Conservation (phyloP, 2,888 invertebrate genomes). For the Ormia ochracea region DNA sequence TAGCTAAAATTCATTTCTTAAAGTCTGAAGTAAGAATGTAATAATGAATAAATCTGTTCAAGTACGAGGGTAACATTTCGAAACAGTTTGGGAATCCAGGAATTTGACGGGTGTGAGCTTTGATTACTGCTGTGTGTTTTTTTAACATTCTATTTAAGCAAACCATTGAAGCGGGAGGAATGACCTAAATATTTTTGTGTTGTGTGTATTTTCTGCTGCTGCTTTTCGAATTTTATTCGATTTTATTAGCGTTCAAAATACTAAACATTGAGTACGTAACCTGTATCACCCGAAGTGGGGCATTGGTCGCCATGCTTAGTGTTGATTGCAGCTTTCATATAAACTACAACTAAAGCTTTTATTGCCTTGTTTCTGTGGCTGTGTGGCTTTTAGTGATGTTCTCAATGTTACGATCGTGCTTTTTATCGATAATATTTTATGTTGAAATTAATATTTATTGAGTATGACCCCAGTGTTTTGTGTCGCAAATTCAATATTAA, state of each 20-base stretch:
- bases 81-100: background rate
- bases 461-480: too few relatives aligned
- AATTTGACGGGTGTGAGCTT: slow-evolving; percentile 31
- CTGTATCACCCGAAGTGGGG: background rate
- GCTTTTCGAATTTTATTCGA: slow-evolving; percentile 19
- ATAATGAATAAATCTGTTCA: too few relatives aligned
- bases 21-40: too few relatives aligned
- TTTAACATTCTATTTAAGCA: slow-evolving; percentile 46
- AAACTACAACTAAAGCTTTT: slow-evolving; percentile 39
- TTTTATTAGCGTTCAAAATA: slow-evolving; percentile 32
- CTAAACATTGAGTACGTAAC: slow-evolving; percentile 4
- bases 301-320: slow-evolving; percentile 10
- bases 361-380: too few relatives aligned
- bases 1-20: too few relatives aligned
- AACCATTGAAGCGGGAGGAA: slow-evolving; percentile 65
- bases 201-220: slow-evolving; percentile 37
- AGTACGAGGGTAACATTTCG: too few relatives aligned
- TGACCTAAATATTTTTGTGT: slow-evolving; percentile 64
- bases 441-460: too few relatives aligned
- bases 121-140: background rate
- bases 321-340: background rate
- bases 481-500: too few relatives aligned
- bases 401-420: too few relatives aligned
- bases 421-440: too few relatives aligned
- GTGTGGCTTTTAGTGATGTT: too few relatives aligned